These are phyloP conservation scores for Charanyca ferruginea DNA, from an alignment of 2,888 invertebrate species.

Conservation along the genomic window DNA sequence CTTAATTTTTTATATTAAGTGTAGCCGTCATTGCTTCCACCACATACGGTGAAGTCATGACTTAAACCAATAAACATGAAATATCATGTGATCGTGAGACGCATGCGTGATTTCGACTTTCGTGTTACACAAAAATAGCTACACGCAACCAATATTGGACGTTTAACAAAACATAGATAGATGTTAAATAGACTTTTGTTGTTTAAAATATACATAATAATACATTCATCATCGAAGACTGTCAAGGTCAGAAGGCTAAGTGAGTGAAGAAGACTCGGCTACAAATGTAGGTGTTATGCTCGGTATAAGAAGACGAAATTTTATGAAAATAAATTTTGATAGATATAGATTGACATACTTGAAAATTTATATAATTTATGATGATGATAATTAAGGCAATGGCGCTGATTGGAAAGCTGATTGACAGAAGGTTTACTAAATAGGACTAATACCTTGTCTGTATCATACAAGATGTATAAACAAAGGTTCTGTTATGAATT, in stretches of 20 bases:
- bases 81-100: constrained; percentile 84
- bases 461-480: neutral
- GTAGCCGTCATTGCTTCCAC: constrained; percentile 82
- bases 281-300: neutral
- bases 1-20: constrained; percentile 84
- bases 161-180: constrained; percentile 74
- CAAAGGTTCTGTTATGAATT: neutral
- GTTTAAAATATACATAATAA: constrained; percentile 61
- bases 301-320: neutral
- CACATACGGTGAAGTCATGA: constrained; percentile 89
- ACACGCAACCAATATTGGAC: constrained; percentile 78
- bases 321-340: no score
- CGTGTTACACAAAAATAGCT: constrained; percentile 80
- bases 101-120: constrained; percentile 81
- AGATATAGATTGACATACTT: neutral
- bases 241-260: constrained; percentile 19
- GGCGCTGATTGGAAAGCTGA: neutral
- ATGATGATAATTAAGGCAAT: neutral
- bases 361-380: neutral
- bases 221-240: constrained; percentile 49
- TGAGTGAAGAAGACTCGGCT: neutral
- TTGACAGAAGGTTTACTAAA: neutral
- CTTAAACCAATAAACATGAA: constrained; percentile 88
- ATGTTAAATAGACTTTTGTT: constrained; percentile 66
- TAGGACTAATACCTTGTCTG: neutral